Base-by-base conservation (phyloP, 2,113 vertebrate species). In the Chionis minor region DNA sequence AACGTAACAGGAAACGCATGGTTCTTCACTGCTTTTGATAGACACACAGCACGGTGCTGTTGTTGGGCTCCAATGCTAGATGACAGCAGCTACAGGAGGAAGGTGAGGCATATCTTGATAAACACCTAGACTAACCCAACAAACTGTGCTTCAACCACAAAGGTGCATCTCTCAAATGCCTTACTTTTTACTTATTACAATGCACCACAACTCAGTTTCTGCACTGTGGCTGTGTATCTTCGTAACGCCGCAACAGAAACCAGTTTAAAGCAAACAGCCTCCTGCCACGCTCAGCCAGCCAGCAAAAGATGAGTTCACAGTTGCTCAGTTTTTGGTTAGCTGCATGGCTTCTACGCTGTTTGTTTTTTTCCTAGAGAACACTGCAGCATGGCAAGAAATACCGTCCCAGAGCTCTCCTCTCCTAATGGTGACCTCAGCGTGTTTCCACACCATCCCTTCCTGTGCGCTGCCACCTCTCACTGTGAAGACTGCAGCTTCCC, bases 171-270 rank as follows among this genome's bases (percentile, higher is more conserved):
- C 42, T 23, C 56, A 51, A 9, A 55, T 15, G 1, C 21, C 20
- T 51, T 32, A 7, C 0, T 62, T 75, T 78, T 63, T 12, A 44
- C 9, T 66, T 70, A 26, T 33, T 79, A 18, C 12, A 21, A 16
- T 4, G 5, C 24, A n/a, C 9, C 49, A 13, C 20, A 80, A 14
- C 26, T 40, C 42, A 8, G 3, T 67, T 91, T 52, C 56, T 61
- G 14, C 12, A 6, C 44, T 19, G 30, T 15, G 23, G 45, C 17
- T 69, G 2, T 0, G 0, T 44, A 10, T 33, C 32, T 81, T 77
- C 4, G 0, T 32, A 75, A 58, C 0, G 1, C 10, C 8, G 0
- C 21, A 15, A 54, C 12, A 75, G 16, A 80, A 90, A 51, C 4
- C 28, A 13, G 24, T 30, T 71, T 10, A 67, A 74, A 92, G 32